phyloP scores from a whole-genome alignment of 2,888 invertebrate genomes.

The Mechanitis mazaeus region DNA sequence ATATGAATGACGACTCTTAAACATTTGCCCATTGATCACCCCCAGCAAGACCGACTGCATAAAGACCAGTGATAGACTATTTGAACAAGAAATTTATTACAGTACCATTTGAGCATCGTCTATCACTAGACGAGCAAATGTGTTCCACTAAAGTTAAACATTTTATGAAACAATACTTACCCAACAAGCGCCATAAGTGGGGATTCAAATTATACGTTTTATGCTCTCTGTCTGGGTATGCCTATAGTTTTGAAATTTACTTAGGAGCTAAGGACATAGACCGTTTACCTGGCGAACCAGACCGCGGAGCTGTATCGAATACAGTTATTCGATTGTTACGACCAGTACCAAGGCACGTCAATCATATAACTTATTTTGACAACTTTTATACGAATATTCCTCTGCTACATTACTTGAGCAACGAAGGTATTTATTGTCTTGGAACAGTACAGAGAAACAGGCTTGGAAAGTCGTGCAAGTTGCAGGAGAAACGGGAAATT shows the following conservation, averaged over 20 bases:
- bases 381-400: slow-evolving; percentile 40
- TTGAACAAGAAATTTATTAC: slow-evolving; percentile 19
- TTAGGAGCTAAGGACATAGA: slow-evolving; percentile 6
- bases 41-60: slow-evolving; percentile 16
- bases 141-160: slow-evolving; percentile 25
- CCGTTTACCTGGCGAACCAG: slow-evolving; percentile 31
- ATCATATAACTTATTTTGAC: slow-evolving; percentile 38
- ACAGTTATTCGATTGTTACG: slow-evolving; percentile 29
- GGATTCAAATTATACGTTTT: slow-evolving; percentile 6
- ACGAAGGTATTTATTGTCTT: slow-evolving; percentile 40
- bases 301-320: slow-evolving; percentile 29
- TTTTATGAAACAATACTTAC: slow-evolving; percentile 19
- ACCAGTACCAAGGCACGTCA: slow-evolving; percentile 29
- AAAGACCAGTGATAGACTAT: slow-evolving; percentile 19
- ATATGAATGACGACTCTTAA: slow-evolving; percentile 31
- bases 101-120: slow-evolving; percentile 21
- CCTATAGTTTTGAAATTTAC: slow-evolving; percentile 8
- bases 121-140: slow-evolving; percentile 30
- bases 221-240: slow-evolving; percentile 3
- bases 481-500: slow-evolving; percentile 36
- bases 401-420: slow-evolving; percentile 36
- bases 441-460: slow-evolving; percentile 41
- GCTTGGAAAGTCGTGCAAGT: slow-evolving; percentile 37
- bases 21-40: slow-evolving; percentile 26
- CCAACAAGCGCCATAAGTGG: slow-evolving; percentile 1